Conservation (phyloP, 2,888 invertebrate species). For the Mayetiola destructor region DNA sequence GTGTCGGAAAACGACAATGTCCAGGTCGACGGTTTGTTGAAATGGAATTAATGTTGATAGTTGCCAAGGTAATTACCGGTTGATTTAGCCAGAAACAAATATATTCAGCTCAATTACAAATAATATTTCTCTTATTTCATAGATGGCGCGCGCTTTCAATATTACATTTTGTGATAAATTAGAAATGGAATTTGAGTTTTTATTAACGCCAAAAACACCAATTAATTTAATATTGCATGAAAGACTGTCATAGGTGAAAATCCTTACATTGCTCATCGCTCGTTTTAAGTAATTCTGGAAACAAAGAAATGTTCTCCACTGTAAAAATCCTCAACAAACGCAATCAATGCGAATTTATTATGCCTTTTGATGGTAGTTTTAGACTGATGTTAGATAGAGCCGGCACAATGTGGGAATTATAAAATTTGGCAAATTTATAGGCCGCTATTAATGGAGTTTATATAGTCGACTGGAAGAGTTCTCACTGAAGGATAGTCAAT, state of each 20-base stretch:
- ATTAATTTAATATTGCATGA: conserved; percentile 41
- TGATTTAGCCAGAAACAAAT: neutral
- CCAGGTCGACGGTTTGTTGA: conserved; percentile 76
- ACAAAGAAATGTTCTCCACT: neutral
- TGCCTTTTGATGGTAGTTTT: too few species aligned
- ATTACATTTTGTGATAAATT: conserved; percentile 53
- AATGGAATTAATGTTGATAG: conserved; percentile 54
- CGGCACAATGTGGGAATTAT: too few species aligned
- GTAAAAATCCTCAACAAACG: too few species aligned
- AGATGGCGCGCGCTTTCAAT: conserved; percentile 57
- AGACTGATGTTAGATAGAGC: too few species aligned
- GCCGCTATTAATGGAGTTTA: too few species aligned
- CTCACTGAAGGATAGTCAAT: too few species aligned
- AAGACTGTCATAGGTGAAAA: conserved; percentile 5
- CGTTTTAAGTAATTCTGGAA: neutral
- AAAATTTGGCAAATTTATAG: too few species aligned
- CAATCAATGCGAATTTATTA: too few species aligned
- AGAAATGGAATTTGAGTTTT: conserved; percentile 65
- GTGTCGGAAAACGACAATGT: conserved; percentile 64
- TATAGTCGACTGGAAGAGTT: too few species aligned
- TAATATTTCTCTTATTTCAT: conserved; percentile 19
- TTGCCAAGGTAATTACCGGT: conserved; percentile 48
- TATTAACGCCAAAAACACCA: conserved; percentile 62
- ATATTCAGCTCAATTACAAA: neutral
- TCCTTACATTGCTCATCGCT: too few species aligned